These are phyloP conservation scores for Gobionotothen gibberifrons DNA, from an alignment of 2,797 vertebrate species.

Conservation along the genomic window DNA sequence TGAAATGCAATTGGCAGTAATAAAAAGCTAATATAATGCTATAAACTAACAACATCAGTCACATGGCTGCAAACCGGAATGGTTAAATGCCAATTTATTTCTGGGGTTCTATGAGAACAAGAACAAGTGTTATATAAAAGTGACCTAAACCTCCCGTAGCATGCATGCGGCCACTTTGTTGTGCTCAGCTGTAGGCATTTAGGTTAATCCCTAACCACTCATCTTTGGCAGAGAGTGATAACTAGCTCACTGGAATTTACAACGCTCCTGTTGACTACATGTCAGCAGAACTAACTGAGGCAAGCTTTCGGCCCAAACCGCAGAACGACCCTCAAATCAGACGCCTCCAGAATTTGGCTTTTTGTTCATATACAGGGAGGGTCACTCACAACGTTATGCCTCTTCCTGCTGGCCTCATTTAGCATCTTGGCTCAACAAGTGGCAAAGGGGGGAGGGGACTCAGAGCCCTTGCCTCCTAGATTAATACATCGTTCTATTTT, in stretches of 20 bases:
- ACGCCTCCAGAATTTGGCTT: not conserved
- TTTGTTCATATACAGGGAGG: not conserved
- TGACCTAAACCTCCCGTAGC: constrained; percentile 11
- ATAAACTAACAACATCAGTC: too few relatives aligned
- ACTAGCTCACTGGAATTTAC: constrained; percentile 41
- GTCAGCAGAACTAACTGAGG: constrained; percentile 43
- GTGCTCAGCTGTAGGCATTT: constrained; percentile 23
- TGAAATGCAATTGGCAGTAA: too few relatives aligned
- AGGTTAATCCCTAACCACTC: constrained; percentile 16
- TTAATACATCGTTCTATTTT: constrained; percentile 19
- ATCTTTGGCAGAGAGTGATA: constrained; percentile 10
- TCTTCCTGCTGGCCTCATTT: constrained; percentile 17
- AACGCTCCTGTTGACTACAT: constrained; percentile 13
- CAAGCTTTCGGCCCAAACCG: constrained; percentile 27
- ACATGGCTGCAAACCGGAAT: too few relatives aligned
- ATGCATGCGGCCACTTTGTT: constrained; percentile 7
- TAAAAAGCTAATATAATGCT: too few relatives aligned
- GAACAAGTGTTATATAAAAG: not conserved
- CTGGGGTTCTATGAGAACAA: too few relatives aligned
- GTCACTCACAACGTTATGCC: not conserved
- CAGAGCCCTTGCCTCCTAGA: constrained; percentile 18
- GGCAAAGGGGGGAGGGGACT: not conserved
- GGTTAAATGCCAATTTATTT: too few relatives aligned
- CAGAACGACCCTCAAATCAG: constrained; percentile 9
- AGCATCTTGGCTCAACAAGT: not conserved